phyloP scores from a whole-genome alignment of 2,113 vertebrate genomes.

The Sylvietta virens region DNA sequence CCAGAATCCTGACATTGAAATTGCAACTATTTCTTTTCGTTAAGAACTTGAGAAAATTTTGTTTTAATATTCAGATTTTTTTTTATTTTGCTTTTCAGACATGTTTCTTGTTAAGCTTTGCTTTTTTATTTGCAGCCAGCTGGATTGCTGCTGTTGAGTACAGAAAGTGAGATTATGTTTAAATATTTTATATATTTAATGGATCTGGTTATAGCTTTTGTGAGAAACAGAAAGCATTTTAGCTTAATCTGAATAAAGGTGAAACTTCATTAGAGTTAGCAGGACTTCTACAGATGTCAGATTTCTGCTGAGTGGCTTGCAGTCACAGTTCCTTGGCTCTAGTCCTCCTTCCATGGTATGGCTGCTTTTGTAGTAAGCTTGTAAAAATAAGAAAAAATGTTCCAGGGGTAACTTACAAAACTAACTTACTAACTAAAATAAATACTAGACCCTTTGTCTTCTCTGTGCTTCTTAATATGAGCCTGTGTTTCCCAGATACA shows the following conservation, averaged over 20 bases:
- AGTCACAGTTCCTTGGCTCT: not conserved
- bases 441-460: not conserved
- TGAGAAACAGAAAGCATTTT: not conserved
- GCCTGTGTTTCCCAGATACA: not conserved
- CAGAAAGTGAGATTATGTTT: not conserved
- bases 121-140: not conserved
- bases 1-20: not conserved
- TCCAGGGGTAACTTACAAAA: not conserved
- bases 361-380: not conserved
- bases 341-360: not conserved
- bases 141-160: not conserved
- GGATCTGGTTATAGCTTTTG: not conserved
- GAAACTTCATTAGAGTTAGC: not conserved
- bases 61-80: not conserved
- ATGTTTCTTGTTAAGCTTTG: not conserved
- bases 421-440: not conserved
- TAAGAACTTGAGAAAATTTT: not conserved
- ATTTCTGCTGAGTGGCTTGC: not conserved
- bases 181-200: not conserved
- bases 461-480: rapidly evolving
- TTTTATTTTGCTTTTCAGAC: not conserved
- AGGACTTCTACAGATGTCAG: not conserved
- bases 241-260: not conserved
- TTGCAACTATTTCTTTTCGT: not conserved
- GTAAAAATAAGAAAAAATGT: not conserved